Percentiles rank a stretch among this genome's conserved stretches.
Conservation (phyloP, 2,113 vertebrate genomes). For the Nicator chloris region DNA sequence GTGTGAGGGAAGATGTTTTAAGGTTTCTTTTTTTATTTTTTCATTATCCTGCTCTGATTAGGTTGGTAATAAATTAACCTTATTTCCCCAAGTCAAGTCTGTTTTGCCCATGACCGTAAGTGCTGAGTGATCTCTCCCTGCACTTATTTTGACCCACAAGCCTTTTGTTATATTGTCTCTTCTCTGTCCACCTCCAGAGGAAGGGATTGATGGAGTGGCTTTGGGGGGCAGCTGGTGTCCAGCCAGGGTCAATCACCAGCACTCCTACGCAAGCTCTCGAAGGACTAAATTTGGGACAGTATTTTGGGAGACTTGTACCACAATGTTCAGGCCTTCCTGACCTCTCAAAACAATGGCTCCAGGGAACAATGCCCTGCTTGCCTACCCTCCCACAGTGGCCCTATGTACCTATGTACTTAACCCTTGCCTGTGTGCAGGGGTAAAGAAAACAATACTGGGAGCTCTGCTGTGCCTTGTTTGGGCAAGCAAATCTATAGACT, state of each 20-base stretch:
- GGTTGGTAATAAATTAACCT: not conserved
- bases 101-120: not conserved
- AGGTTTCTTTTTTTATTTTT: not conserved
- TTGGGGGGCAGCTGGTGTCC: not conserved
- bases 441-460: not conserved
- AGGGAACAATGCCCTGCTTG: not conserved
- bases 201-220: not conserved
- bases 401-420: not conserved
- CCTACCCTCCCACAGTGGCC: not conserved
- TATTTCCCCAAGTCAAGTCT: not conserved
- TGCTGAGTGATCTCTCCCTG: not conserved
- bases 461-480: not conserved
- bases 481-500: not conserved
- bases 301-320: not conserved
- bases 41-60: not conserved
- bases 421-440: not conserved
- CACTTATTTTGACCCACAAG: accelerated
- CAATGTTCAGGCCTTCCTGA: not conserved
- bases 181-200: not conserved
- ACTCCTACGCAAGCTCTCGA: not conserved
- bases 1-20: not conserved
- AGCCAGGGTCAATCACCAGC: not conserved
- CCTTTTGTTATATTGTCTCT: not conserved
- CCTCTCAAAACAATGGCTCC: not conserved
- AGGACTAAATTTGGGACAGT: not conserved